Evolutionary conservation across 2,797 vertebrate genomes (phyloP).

Genomic region (Gobio occitaniae): DNA sequence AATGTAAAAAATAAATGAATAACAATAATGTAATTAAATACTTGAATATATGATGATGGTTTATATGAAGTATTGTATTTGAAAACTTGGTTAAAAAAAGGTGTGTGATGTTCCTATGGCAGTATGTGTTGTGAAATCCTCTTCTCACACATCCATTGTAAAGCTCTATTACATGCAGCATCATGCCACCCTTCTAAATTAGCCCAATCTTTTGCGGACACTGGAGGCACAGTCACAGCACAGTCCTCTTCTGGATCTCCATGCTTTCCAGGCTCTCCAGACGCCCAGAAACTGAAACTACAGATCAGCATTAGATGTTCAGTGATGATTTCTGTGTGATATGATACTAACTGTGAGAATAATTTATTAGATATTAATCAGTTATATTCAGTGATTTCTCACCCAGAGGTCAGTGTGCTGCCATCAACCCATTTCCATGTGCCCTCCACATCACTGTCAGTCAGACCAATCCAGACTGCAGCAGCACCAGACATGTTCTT

Average conservation of each 20-base stretch:
- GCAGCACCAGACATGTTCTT: background rate
- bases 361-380: background rate
- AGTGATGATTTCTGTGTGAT: background rate
- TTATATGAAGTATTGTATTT: no score
- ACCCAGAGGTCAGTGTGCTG: background rate
- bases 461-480: conserved; percentile 22
- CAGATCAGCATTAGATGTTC: no score
- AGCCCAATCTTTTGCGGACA: no score
- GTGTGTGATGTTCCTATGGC: no score
- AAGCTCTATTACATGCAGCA: accelerated
- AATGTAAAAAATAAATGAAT: no score
- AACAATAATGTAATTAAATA: no score
- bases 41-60: no score
- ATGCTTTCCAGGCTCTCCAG: background rate
- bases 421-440: conserved; percentile 18
- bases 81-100: no score
- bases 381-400: no score
- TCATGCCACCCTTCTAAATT: background rate
- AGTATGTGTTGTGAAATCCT: background rate
- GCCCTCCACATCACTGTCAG: background rate
- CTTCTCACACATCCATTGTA: background rate
- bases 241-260: accelerated
- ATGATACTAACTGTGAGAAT: background rate
- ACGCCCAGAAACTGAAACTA: accelerated
- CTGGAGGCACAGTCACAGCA: background rate